Base-by-base conservation (phyloP, 2,888 invertebrate species). In the Dasysyrphus tricinctus region DNA sequence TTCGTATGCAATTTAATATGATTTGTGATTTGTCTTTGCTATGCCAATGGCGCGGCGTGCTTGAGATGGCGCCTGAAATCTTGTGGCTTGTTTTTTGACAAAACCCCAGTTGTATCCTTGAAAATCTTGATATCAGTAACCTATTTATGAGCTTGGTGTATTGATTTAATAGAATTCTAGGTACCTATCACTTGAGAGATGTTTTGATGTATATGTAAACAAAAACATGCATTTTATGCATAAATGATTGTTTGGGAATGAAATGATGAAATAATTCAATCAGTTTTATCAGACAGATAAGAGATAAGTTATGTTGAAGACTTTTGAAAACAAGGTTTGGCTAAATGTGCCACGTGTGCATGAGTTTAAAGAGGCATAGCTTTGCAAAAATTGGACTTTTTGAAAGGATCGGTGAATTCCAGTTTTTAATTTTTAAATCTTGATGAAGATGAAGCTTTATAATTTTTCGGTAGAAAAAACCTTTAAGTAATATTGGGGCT, bases 11-110 rank as follows among this genome's bases (percentile, higher is more conserved):
- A 32, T 32, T 32, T 32, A 32, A 32, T 32, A 32, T 82, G 65
- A 19, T 1, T 16, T n/a, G n/a, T n/a, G n/a, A n/a, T 47, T 63
- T 0, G 24, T 6, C 29, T 56, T 49, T 19, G 72, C 24, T 44
- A 11, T 74, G 6, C n/a, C n/a, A n/a, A 12, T 42, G 12, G 24
- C 54, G 54, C 6, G 56, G n/a, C 49, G 49, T 5, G 49, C 19
- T 9, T 11, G 19, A 1, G 19, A 12, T 79, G 83, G 79, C 83
- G 83, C 75, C 83, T 79, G 44, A 39, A 51, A 70, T 83, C 63
- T 63, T 57, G 5, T 59, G 57, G 16, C 70, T 57, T 47, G 24
- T 4, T 51, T 61, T 47, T 37, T 37, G 24, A 3, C 14, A 16
- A n/a, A 39, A 2, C 0, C 2, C 4, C 11, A 32, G 5, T 32